phyloP scores from a whole-genome alignment of 1,140 invertebrate genomes.

The Saccostrea glomerata region DNA sequence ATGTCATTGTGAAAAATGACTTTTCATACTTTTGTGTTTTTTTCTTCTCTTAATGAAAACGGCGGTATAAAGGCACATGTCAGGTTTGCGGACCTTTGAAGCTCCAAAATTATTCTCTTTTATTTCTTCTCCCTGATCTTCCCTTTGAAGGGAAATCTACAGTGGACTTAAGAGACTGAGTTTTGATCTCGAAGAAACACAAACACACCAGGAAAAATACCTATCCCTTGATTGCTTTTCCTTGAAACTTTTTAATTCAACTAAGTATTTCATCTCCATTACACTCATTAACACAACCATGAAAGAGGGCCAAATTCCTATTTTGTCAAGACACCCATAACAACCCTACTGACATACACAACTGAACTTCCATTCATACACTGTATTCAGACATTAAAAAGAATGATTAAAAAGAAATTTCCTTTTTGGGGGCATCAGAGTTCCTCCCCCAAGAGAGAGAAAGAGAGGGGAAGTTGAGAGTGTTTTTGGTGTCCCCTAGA shows the following conservation, averaged over 20 bases:
- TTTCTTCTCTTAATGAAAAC: conserved; percentile 42
- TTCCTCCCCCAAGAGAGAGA: neutral
- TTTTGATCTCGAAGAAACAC: neutral
- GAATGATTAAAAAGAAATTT: neutral
- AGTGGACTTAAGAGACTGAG: neutral
- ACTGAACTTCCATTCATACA: neutral
- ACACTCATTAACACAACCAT: no score
- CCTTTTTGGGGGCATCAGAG: neutral
- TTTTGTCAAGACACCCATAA: neutral
- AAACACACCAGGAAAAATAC: neutral
- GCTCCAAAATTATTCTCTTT: conserved; percentile 43
- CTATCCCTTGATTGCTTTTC: neutral
- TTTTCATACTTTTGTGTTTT: conserved; percentile 29
- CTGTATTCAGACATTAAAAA: neutral
- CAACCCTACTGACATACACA: neutral
- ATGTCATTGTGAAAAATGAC: conserved; percentile 30
- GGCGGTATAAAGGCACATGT: conserved; percentile 35
- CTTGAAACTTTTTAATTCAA: no score
- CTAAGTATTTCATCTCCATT: no score
- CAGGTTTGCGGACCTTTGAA: conserved; percentile 25
- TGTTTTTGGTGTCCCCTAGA: neutral
- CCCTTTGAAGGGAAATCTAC: neutral
- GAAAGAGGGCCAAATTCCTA: neutral
- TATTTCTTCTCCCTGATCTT: conserved; percentile 8
- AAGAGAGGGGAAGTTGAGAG: neutral